phyloP scores from a whole-genome alignment of 2,888 invertebrate genomes.

The Tetragnatha montana region DNA sequence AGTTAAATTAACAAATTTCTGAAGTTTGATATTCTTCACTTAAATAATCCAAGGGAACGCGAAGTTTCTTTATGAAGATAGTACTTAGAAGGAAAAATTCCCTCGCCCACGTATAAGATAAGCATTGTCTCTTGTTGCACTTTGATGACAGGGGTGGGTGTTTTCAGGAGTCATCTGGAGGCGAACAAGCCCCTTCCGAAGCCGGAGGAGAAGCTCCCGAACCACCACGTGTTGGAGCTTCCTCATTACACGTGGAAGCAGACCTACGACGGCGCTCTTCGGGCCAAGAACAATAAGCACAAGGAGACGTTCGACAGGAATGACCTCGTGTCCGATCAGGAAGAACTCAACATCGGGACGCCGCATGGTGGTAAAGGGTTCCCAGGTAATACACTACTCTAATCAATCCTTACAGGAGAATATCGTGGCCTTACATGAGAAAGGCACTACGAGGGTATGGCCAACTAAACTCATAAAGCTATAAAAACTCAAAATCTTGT shows the following conservation, averaged over 20 bases:
- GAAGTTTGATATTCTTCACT: too few relatives aligned
- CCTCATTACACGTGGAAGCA: conserved; percentile 47
- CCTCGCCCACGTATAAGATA: too few relatives aligned
- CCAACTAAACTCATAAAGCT: not conserved
- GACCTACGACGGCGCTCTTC: conserved; percentile 52
- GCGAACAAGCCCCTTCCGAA: conserved; percentile 34
- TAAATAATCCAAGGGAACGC: too few relatives aligned
- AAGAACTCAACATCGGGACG: conserved; percentile 66
- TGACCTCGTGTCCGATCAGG: conserved; percentile 69
- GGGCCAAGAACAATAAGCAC: conserved; percentile 55
- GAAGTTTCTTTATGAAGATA: too few relatives aligned
- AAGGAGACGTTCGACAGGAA: conserved; percentile 57
- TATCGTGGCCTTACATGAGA: too few relatives aligned
- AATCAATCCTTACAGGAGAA: not conserved
- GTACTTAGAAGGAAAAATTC: too few relatives aligned
- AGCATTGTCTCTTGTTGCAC: too few relatives aligned
- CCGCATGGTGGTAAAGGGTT: conserved; percentile 64
- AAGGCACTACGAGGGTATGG: not conserved
- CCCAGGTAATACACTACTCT: conserved; percentile 22
- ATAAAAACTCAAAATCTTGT: too few relatives aligned
- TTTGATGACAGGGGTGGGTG: too few relatives aligned
- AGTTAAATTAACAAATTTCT: too few relatives aligned
- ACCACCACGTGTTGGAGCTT: conserved; percentile 34
- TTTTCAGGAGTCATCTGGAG: conserved; percentile 43
- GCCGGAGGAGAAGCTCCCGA: conserved; percentile 46